Conservation (phyloP, 2,888 invertebrate genomes). For the Noctua janthina region DNA sequence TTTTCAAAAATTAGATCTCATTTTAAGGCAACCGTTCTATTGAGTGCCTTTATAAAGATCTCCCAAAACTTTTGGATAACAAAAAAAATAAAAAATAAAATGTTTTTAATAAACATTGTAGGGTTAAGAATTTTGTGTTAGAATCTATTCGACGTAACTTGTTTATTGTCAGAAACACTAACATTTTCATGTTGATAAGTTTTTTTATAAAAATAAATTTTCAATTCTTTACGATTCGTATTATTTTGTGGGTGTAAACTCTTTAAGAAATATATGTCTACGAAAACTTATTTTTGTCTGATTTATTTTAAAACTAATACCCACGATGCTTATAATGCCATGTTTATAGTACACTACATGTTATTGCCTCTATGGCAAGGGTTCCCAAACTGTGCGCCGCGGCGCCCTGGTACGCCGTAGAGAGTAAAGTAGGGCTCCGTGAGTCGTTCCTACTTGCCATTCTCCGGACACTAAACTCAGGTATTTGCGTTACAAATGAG, state of each 20-base stretch:
- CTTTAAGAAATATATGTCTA: constrained; percentile 83
- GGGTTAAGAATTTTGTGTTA: constrained; percentile 73
- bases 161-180: constrained; percentile 80
- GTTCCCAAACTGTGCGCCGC: too few species aligned
- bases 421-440: too few species aligned
- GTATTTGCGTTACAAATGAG: too few species aligned
- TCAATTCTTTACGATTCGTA: constrained; percentile 80
- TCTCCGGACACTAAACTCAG: too few species aligned
- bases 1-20: constrained; percentile 88
- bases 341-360: background rate
- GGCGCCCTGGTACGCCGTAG: too few species aligned
- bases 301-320: constrained; percentile 48
- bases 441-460: too few species aligned
- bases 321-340: background rate
- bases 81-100: constrained; percentile 70
- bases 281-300: constrained; percentile 67
- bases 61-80: constrained; percentile 84
- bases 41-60: constrained; percentile 84
- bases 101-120: constrained; percentile 78
- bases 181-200: constrained; percentile 81
- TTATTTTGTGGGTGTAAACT: constrained; percentile 82
- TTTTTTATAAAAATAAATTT: constrained; percentile 81
- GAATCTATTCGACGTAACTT: constrained; percentile 72
- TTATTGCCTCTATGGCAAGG: too few species aligned
- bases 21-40: constrained; percentile 77